Evolutionary conservation across 2,888 invertebrate species (phyloP), one percentile per base, ranked within the genome.

Genomic region (Lasiommata megera): DNA sequence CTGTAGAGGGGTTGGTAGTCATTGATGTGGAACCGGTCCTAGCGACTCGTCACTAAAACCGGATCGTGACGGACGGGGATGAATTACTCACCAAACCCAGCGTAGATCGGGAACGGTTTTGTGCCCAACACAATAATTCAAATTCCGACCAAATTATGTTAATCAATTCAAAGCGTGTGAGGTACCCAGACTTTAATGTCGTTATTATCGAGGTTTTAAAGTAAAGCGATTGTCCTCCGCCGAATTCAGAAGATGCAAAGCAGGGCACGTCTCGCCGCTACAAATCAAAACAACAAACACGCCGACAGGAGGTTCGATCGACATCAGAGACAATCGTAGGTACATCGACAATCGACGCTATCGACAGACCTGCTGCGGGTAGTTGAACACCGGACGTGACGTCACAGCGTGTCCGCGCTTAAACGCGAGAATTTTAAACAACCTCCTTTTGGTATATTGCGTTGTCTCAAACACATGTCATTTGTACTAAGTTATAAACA

Each of bases 381-480:
- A 70, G 73, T 69, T 76, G 69, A 62, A 67, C 69, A 76, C 82
- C 83, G 89, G 89, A 89, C 79, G 82, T 89, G 88, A 87, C 88
- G 88, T 86, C 85, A 85, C 73, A 63, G 70, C 66, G 67, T 68
- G 73, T 72, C 76, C 76, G 77, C 73, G 82, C 83, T 85, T 86
- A 85, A 84, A 85, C 82, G 74, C 77, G 79, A 84, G 88, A 87
- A 90, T 88, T 86, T 88, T 86, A 88, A 89, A 88, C 88, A 88
- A 88, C 80, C 84, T 79, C 73, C 77, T 82, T 83, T 84, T 79
- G 74, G 80, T 82, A 79, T 80, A 82, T 79, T 77, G 80, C 77
- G 77, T 75, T 75, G 79, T 80, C 78, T 81, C 70, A 66, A 80
- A 79, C 82, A 86, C 76, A 86, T 85, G 84, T 84, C 84, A 80